Percentiles rank a stretch among this genome's conserved stretches.
These are phyloP conservation scores for Eptesicus fuscus DNA, from an alignment of 2,113 vertebrate species.

Conservation along the genomic window DNA sequence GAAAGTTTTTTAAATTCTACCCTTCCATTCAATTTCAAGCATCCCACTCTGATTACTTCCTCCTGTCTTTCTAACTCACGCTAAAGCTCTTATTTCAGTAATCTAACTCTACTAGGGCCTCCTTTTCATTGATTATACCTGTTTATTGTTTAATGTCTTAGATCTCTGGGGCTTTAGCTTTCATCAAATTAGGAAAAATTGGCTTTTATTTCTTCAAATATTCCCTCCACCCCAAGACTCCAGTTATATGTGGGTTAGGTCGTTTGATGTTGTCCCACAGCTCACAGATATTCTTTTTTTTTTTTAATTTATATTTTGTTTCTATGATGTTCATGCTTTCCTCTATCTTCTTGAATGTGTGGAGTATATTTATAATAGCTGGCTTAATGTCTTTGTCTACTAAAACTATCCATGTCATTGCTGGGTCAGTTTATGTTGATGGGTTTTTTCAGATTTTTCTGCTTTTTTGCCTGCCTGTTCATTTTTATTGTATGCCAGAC, in stretches of 20 bases:
- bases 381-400: not conserved
- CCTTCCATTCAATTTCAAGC: not conserved
- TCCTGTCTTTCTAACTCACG: not conserved
- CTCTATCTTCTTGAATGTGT: not conserved
- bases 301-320: not conserved
- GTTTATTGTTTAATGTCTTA: not conserved
- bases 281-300: not conserved
- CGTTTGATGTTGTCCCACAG: not conserved
- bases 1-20: not conserved
- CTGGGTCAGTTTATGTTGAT: not conserved
- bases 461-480: not conserved
- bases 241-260: not conserved
- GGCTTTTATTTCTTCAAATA: not conserved
- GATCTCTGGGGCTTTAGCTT: not conserved
- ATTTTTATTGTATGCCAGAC: not conserved
- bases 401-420: not conserved
- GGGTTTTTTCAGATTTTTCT: constrained; percentile 1
- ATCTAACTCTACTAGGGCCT: not conserved
- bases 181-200: constrained; percentile 10
- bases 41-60: not conserved
- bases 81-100: not conserved
- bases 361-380: not conserved
- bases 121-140: not conserved
- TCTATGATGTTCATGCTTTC: not conserved
- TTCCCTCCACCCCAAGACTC: not conserved